These are phyloP conservation scores for Aegypius monachus DNA, from an alignment of 2,113 vertebrate genomes.

Conservation along the genomic window DNA sequence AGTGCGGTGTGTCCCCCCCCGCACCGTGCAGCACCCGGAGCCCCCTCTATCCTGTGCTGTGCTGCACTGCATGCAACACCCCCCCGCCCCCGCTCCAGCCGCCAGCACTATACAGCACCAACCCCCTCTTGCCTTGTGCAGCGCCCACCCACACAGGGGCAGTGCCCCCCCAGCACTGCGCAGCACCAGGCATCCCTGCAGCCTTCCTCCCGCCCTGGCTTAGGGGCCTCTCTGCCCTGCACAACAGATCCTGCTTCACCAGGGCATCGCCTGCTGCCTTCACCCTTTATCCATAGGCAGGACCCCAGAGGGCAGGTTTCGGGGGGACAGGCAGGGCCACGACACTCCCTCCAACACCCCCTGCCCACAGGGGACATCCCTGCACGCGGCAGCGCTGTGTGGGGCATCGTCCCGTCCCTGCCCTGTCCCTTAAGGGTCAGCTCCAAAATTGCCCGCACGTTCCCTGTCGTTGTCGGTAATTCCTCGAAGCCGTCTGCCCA, in stretches of 20 bases:
- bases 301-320: background rate
- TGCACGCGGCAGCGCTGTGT: rapidly evolving
- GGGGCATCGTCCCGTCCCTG: background rate
- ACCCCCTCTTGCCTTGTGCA: background rate
- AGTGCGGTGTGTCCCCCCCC: background rate
- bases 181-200: background rate
- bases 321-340: background rate
- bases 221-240: background rate
- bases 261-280: background rate
- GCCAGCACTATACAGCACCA: background rate
- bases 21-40: background rate
- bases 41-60: background rate
- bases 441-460: background rate
- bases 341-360: background rate
- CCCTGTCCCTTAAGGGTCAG: background rate
- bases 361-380: background rate
- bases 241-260: background rate
- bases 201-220: background rate
- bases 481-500: background rate
- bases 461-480: background rate
- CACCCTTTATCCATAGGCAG: background rate
- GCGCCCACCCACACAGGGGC: background rate
- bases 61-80: background rate
- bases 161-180: background rate
- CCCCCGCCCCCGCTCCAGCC: background rate